A percentile compares a stretch with the other conserved stretches of the same genome.
Evolutionary conservation across 2,113 vertebrate genomes (phyloP).

Genomic region (Cervus canadensis): DNA sequence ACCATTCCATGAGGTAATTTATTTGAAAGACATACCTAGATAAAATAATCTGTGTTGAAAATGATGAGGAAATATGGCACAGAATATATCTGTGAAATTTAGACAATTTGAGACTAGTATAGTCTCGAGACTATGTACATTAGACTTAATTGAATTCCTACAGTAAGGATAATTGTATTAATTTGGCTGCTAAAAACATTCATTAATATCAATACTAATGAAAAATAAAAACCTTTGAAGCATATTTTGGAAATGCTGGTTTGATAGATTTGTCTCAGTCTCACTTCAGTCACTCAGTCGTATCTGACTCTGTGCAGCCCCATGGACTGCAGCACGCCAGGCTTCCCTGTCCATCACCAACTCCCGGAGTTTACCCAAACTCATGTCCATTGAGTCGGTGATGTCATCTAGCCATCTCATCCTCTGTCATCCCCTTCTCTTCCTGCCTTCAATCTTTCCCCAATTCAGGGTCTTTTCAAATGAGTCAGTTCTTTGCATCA

Average conservation of each 20-base stretch:
- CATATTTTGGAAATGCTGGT: neutral
- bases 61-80: neutral
- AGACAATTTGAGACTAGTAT: neutral
- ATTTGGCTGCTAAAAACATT: neutral
- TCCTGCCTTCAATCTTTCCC: neutral
- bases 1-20: neutral
- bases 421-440: neutral
- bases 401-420: neutral
- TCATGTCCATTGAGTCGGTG: neutral
- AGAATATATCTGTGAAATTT: neutral
- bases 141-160: neutral
- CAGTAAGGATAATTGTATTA: neutral
- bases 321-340: neutral
- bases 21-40: neutral
- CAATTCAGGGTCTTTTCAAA: neutral
- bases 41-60: neutral
- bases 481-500: neutral
- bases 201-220: neutral
- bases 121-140: neutral
- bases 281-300: neutral
- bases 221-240: neutral
- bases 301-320: rapidly evolving
- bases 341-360: neutral
- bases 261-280: neutral
- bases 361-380: neutral